phyloP scores from a whole-genome alignment of 2,797 vertebrate genomes.

The Cyclura pinguis region DNA sequence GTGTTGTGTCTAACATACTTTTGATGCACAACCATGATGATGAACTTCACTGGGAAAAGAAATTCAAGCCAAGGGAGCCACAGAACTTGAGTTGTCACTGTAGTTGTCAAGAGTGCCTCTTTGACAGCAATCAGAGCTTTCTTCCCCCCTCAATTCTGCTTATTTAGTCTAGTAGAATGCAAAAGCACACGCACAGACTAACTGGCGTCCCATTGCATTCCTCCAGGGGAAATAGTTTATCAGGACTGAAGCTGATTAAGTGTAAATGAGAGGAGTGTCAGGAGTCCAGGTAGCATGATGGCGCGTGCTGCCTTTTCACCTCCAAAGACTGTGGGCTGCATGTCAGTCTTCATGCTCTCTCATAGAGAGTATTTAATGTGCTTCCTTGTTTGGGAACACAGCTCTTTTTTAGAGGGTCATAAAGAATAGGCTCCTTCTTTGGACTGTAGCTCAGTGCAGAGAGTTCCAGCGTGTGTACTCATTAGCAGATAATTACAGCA shows the following conservation, averaged over 20 bases:
- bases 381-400: constrained; percentile 48
- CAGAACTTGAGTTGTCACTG: constrained; percentile 13
- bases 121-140: constrained; percentile 42
- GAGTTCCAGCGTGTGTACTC: constrained; percentile 34
- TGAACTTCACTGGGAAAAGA: constrained; percentile 52
- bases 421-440: constrained; percentile 27
- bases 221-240: constrained; percentile 73
- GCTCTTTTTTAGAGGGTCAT: constrained; percentile 33
- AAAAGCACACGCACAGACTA: constrained; percentile 64
- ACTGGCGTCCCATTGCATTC: constrained; percentile 63
- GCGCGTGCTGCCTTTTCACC: constrained; percentile 58
- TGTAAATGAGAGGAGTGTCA: constrained; percentile 68
- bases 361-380: constrained; percentile 44
- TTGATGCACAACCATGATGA: constrained; percentile 34
- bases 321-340: constrained; percentile 55
- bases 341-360: constrained; percentile 55
- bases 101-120: constrained; percentile 33
- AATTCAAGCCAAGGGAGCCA: constrained; percentile 40
- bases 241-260: constrained; percentile 70
- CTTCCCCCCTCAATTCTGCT: neutral
- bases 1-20: constrained; percentile 59
- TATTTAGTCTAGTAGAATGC: constrained; percentile 74
- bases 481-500: constrained; percentile 43
- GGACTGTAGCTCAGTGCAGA: constrained; percentile 20
- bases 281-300: constrained; percentile 63